Conservation (phyloP, 2,797 vertebrate species). For the Scolopax rusticola region DNA sequence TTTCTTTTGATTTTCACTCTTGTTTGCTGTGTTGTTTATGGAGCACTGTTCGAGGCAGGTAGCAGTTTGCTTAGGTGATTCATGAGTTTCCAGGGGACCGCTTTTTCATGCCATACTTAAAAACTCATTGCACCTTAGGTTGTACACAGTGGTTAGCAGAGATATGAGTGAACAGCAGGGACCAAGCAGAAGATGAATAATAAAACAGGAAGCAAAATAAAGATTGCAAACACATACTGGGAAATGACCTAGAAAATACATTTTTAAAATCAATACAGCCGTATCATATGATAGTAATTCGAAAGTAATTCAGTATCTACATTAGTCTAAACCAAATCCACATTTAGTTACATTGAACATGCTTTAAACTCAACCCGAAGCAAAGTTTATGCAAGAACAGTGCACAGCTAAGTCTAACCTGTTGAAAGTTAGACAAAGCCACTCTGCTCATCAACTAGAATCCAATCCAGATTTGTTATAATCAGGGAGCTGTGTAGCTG, state of each 20-base stretch:
- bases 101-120: neutral
- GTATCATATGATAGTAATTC: neutral
- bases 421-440: neutral
- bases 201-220: neutral
- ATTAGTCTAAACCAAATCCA: neutral
- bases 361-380: neutral
- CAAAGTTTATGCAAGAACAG: neutral
- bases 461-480: neutral
- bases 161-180: neutral
- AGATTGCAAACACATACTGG: neutral
- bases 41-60: neutral
- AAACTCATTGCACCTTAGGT: neutral
- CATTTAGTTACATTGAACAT: neutral
- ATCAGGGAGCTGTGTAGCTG: neutral
- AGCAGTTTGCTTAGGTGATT: neutral
- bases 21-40: neutral
- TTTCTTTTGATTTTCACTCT: neutral
- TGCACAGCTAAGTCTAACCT: neutral
- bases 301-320: neutral
- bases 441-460: neutral
- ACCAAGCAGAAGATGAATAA: neutral
- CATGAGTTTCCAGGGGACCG: neutral
- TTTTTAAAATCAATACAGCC: conserved; percentile 3
- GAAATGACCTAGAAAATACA: neutral
- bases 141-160: neutral